Conservation (phyloP, 2,797 vertebrate genomes). For the Austrolebias charrua region DNA sequence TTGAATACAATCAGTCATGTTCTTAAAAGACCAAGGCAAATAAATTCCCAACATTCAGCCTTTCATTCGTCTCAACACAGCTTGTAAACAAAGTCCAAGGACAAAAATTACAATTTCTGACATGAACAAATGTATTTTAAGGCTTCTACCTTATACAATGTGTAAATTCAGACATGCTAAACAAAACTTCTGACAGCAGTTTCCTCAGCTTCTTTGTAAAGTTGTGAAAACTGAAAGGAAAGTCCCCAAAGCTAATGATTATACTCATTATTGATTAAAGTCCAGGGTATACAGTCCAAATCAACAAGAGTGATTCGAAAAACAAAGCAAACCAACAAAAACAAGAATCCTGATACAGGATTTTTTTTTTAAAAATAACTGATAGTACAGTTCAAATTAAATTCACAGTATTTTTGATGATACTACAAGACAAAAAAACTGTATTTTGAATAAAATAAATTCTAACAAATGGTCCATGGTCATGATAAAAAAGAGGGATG, state of each 20-base stretch:
- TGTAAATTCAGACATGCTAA: slow-evolving; percentile 98
- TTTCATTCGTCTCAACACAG: slow-evolving; percentile 47
- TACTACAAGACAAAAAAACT: slow-evolving; percentile 83
- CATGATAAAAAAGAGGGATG: slow-evolving; percentile 18
- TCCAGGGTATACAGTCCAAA: slow-evolving; percentile 86
- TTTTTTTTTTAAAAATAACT: slow-evolving; percentile 84
- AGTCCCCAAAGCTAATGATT: slow-evolving; percentile 35
- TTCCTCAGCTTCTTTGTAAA: slow-evolving; percentile 73
- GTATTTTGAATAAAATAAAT: slow-evolving; percentile 67
- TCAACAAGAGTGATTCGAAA: slow-evolving; percentile 79
- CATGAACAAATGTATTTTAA: slow-evolving; percentile 82
- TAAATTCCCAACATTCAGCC: slow-evolving; percentile 33
- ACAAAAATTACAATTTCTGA: slow-evolving; percentile 76
- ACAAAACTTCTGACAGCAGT: slow-evolving; percentile 84
- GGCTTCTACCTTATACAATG: slow-evolving; percentile 88
- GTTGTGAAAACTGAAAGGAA: slow-evolving; percentile 82
- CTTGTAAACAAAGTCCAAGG: slow-evolving; percentile 64
- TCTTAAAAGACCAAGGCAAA: slow-evolving; percentile 41
- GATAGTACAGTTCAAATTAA: slow-evolving; percentile 98
- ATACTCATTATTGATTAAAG: slow-evolving; percentile 69
- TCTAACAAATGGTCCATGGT: slow-evolving; percentile 71
- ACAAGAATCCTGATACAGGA: slow-evolving; percentile 97
- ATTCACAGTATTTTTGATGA: slow-evolving; percentile 96
- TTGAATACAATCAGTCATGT: slow-evolving; percentile 37
- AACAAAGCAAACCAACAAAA: slow-evolving; percentile 54